Evolutionary conservation across 64 coral and sea anemone species (phyloP).

Genomic region (Dendrophyllia cribrosa): DNA sequence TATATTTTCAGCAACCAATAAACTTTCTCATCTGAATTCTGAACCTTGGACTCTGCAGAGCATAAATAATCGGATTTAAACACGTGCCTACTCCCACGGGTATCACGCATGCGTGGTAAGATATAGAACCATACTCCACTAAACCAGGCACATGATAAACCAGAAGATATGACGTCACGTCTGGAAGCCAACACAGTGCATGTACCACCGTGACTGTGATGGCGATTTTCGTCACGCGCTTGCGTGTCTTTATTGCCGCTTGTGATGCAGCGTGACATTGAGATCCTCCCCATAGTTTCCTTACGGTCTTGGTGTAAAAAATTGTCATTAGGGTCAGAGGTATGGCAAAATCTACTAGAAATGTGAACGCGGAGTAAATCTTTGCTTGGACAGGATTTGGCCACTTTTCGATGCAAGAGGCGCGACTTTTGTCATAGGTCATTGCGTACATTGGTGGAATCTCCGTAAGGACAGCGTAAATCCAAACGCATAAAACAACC

Average conservation of each 20-base stretch:
- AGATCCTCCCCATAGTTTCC: neutral
- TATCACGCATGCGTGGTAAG: slow-evolving; percentile 3
- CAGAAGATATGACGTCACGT: neutral
- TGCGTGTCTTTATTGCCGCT: neutral
- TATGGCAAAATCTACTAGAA: neutral
- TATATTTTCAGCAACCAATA: neutral
- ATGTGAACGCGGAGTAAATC: slow-evolving; percentile 9
- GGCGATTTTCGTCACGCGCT: neutral
- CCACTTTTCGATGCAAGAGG: neutral
- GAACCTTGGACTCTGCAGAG: neutral
- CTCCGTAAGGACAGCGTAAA: neutral
- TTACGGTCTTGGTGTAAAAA: neutral
- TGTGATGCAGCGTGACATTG: neutral
- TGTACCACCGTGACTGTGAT: neutral
- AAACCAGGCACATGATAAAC: neutral
- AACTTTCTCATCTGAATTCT: neutral
- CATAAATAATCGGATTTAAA: slow-evolving; percentile 16
- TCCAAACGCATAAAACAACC: neutral
- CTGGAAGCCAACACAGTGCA: neutral
- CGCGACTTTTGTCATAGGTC: neutral
- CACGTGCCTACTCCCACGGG: neutral
- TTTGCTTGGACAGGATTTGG: neutral
- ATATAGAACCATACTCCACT: neutral
- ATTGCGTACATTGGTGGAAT: neutral
- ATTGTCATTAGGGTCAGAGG: neutral